phyloP scores from a whole-genome alignment of 2,113 vertebrate genomes.

The Setophaga petechia region DNA sequence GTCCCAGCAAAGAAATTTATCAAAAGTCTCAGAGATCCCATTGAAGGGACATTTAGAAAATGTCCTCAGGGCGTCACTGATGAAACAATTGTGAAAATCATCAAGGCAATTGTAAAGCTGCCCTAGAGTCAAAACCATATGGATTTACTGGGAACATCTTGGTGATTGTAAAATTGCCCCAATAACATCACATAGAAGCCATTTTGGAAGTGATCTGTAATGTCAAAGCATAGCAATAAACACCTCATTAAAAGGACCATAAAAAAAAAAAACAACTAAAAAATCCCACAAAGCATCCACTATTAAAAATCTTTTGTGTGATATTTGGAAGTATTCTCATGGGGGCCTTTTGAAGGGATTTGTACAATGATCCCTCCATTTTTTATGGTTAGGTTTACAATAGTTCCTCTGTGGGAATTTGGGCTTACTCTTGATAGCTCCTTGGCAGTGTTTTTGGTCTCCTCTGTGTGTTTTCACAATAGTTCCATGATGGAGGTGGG shows the following conservation, averaged over 20 bases:
- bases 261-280: background rate
- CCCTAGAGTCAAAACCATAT: background rate
- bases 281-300: conserved; percentile 14
- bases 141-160: background rate
- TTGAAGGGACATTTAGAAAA: background rate
- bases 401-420: conserved; percentile 30
- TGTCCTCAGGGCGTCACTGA: background rate
- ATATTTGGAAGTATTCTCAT: conserved; percentile 24
- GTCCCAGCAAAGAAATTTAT: background rate
- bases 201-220: conserved; percentile 10
- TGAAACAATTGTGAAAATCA: background rate
- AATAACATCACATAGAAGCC: background rate
- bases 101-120: conserved; percentile 24
- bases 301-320: conserved; percentile 28
- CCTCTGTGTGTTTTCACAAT: conserved; percentile 38
- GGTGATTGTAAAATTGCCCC: background rate
- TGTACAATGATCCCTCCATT: conserved; percentile 5
- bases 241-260: conserved; percentile 20
- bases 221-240: conserved; percentile 29
- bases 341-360: conserved; percentile 30
- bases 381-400: conserved; percentile 41
- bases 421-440: conserved; percentile 8
- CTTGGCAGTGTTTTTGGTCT: conserved; percentile 26
- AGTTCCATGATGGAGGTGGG: background rate
- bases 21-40: background rate